Evolutionary conservation across 2,888 invertebrate species (phyloP).

Genomic region (Mantis religiosa): DNA sequence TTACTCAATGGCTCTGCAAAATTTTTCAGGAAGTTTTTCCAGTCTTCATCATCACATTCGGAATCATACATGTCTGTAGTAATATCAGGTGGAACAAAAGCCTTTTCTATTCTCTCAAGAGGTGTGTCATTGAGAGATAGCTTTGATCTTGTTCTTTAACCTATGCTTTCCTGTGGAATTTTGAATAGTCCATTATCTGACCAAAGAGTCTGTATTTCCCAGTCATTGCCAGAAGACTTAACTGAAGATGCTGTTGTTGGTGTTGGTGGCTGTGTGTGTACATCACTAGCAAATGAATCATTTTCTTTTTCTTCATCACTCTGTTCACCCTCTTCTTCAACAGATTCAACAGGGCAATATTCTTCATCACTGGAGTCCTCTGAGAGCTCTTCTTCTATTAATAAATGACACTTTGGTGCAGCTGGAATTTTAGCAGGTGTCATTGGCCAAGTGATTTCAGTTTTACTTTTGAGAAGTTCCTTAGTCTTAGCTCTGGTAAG

Average conservation of each 20-base stretch:
- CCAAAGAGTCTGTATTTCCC: constrained; percentile 44
- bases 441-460: too few species aligned
- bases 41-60: too few species aligned
- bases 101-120: constrained; percentile 80
- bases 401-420: constrained; percentile 57
- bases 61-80: constrained; percentile 73
- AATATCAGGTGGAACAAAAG: constrained; percentile 89
- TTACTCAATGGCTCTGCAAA: too few species aligned
- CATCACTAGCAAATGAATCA: too few species aligned
- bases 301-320: too few species aligned
- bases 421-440: constrained; percentile 50
- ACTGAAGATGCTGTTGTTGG: too few species aligned
- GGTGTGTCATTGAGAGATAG: constrained; percentile 77
- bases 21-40: too few species aligned
- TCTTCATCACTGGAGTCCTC: constrained; percentile 81
- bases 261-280: too few species aligned
- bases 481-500: too few species aligned
- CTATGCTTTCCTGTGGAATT: constrained; percentile 72
- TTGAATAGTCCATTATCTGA: constrained; percentile 68
- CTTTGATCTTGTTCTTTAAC: constrained; percentile 83
- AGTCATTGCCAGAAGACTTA: constrained; percentile 32
- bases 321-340: constrained; percentile 42
- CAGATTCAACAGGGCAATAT: constrained; percentile 69
- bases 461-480: too few species aligned
- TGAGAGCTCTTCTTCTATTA: constrained; percentile 68